phyloP scores from a whole-genome alignment of 2,888 invertebrate species.

The Aspidapion aeneum region DNA sequence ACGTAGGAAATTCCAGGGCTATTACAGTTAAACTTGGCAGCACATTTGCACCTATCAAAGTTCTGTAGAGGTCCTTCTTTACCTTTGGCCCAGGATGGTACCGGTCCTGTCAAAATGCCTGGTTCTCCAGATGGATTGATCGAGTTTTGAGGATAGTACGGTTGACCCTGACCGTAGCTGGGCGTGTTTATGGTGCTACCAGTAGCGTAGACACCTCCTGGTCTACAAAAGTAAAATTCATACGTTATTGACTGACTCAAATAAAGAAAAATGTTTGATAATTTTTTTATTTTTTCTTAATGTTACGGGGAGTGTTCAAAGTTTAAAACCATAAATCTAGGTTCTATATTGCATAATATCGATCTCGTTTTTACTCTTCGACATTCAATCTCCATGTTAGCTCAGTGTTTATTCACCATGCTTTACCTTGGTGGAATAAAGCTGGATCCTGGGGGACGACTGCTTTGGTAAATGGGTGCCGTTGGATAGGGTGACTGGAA shows the following conservation, averaged over 20 bases:
- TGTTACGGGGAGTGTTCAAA: background rate
- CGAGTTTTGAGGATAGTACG: constrained; percentile 17
- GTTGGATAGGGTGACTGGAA: constrained; percentile 2
- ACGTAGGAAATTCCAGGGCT: constrained; percentile 54
- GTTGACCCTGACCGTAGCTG: constrained; percentile 26
- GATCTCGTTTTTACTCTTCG: no score
- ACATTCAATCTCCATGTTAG: no score
- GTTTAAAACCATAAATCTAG: background rate
- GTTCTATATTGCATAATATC: no score
- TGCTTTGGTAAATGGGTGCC: background rate
- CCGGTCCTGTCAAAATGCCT: constrained; percentile 44
- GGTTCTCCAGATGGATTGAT: constrained; percentile 17
- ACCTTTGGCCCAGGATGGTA: constrained; percentile 44
- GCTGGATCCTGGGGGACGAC: background rate
- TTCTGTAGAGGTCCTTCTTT: constrained; percentile 43
- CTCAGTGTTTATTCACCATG: no score
- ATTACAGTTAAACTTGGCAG: constrained; percentile 55
- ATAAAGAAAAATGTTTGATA: no score
- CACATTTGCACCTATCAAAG: constrained; percentile 52
- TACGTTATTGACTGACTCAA: no score
- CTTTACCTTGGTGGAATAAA: background rate
- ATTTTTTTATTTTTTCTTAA: background rate
- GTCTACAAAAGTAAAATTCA: constrained; percentile 29
- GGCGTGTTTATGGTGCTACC: constrained; percentile 28
- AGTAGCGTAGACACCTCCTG: constrained; percentile 33